Conservation (phyloP, 2,888 invertebrate genomes). For the Meliscaeva auricollis region DNA sequence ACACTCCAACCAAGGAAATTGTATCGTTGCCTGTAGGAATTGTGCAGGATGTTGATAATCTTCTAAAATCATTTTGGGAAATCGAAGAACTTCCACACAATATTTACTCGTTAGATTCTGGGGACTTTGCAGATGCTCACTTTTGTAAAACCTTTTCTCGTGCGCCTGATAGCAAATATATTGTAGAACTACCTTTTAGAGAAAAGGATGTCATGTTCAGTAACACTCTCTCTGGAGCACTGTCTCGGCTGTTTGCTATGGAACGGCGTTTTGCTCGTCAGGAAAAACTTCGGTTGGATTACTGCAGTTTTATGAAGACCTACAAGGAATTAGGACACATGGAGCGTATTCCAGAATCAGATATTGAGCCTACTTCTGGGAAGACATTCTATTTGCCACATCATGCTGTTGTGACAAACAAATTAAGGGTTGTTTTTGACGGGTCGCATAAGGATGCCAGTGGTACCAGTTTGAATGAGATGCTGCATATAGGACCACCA, state of each 20-base stretch:
- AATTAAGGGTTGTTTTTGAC: neutral
- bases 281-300: conserved; percentile 4
- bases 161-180: neutral
- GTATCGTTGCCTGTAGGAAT: neutral
- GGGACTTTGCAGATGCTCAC: neutral
- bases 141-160: neutral
- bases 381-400: conserved; percentile 33
- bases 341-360: conserved; percentile 4
- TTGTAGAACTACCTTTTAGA: neutral
- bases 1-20: neutral
- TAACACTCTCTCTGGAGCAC: conserved; percentile 9
- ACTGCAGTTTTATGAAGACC: conserved; percentile 6
- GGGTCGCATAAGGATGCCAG: neutral
- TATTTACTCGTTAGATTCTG: neutral
- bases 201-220: neutral
- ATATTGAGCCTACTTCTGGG: neutral
- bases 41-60: neutral
- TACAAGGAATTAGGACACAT: conserved; percentile 19
- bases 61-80: conserved; percentile 24
- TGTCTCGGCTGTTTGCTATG: conserved; percentile 2
- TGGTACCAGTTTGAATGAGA: neutral
- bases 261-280: neutral
- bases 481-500: neutral
- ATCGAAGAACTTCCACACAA: neutral
- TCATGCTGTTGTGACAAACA: conserved; percentile 24